Base-by-base conservation (phyloP, 2,888 invertebrate genomes). In the Cacoxenus indagator region DNA sequence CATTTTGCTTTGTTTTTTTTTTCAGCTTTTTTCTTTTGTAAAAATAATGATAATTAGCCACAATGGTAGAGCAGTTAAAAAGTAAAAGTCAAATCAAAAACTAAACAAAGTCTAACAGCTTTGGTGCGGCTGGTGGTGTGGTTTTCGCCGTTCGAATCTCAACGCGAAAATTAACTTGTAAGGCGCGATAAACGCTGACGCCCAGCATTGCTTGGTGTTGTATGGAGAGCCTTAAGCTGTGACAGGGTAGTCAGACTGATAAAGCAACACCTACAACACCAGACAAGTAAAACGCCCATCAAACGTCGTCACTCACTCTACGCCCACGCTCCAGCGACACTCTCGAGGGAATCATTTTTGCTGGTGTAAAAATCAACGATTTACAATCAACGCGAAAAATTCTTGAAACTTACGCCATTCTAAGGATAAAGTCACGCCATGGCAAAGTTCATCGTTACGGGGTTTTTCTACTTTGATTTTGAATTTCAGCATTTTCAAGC, bases 121-220 rank as follows among this genome's bases (percentile, higher is more conserved):
- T 37, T 37, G 37, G n/a, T 2, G 29, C 26, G 17, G 5, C 6
- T 8, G 9, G 14, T 37, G 6, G 5, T 9, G 27, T 1, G 37
- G 51, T n/a, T 26, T 27, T 17, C 26, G 19, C 8, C 75, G 68
- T 82, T 6, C 79, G 70, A 73, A 80, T 79, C 78, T 83, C 80
- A 80, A 79, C 77, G 83, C 73, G 82, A 80, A 85, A 84, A 86
- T 86, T 85, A 86, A 85, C 83, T 85, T 83, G 78, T 78, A 78
- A 83, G 80, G 78, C 74, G 72, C 73, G 67, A 73, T 71, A 64
- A 17, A 45, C 37, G 37, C 37, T 37, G 37, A 37, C 37, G 37
- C 37, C 37, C 37, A 1, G 22, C 17, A 51, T 43, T 2, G 19
- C 37, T n/a, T 17, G 31, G 11, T 24, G 24, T 22, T 17, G 29